Evolutionary conservation across 2,113 vertebrate genomes (phyloP).

Genomic region (Perca fluviatilis): DNA sequence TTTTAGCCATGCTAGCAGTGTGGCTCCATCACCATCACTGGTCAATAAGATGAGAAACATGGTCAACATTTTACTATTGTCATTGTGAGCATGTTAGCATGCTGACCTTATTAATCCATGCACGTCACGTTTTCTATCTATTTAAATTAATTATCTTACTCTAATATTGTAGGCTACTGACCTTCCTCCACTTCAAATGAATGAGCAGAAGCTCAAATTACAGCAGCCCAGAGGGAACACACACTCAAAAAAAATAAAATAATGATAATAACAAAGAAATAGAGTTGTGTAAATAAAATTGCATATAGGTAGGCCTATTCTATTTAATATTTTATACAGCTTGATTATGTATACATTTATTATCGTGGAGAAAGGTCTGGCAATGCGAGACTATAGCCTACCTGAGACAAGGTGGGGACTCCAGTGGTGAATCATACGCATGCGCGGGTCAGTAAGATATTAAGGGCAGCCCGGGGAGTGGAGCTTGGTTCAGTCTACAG

Average conservation of each 20-base stretch:
- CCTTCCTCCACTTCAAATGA: not conserved
- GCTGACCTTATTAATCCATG: not conserved
- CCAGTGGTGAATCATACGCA: slow-evolving; percentile 33
- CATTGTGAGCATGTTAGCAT: not conserved
- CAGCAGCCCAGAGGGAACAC: not conserved
- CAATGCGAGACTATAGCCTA: not conserved
- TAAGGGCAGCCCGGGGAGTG: slow-evolving; percentile 22
- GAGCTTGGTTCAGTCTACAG: slow-evolving; percentile 50
- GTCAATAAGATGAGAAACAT: no score
- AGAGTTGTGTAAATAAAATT: no score
- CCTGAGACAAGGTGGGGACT: slow-evolving; percentile 49
- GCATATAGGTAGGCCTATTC: not conserved
- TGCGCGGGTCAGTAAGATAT: slow-evolving; percentile 53
- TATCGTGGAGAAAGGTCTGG: not conserved
- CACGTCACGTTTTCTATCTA: not conserved
- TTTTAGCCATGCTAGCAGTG: no score
- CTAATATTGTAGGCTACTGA: not conserved
- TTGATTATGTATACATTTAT: not conserved
- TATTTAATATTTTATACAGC: not conserved
- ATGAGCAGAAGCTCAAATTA: not conserved
- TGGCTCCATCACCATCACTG: no score
- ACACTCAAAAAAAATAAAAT: not conserved
- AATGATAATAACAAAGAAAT: no score
- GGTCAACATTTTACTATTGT: not conserved
- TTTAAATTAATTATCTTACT: not conserved